Evolutionary conservation across 2,113 vertebrate genomes (phyloP).

Genomic region (Gallinago paraguaiae): DNA sequence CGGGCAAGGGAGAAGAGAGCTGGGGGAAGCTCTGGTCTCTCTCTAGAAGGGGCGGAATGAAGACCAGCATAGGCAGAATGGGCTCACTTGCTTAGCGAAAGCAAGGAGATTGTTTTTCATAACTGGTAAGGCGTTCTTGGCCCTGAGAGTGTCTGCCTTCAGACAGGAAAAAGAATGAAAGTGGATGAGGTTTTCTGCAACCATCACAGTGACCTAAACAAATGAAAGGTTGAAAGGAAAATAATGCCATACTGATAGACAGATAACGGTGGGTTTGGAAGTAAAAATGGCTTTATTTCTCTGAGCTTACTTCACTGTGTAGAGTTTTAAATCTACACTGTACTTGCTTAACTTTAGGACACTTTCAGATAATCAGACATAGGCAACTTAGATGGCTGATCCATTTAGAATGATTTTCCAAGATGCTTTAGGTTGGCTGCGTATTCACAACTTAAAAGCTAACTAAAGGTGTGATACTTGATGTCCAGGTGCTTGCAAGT

Average conservation of each 20-base stretch:
- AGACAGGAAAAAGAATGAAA: background rate
- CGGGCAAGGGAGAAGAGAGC: background rate
- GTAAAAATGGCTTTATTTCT: background rate
- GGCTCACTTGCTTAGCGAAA: background rate
- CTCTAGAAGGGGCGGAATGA: background rate
- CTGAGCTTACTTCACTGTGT: background rate
- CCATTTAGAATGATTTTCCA: background rate
- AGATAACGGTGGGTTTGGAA: background rate
- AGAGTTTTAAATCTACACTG: background rate
- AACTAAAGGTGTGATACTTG: background rate
- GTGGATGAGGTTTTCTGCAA: background rate
- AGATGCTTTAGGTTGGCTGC: background rate
- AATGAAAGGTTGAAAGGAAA: background rate
- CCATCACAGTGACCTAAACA: background rate
- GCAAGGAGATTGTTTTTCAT: background rate
- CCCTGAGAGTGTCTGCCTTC: background rate
- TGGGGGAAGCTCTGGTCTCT: background rate
- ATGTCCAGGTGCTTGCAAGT: conserved; percentile 73
- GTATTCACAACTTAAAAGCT: background rate
- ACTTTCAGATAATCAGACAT: background rate
- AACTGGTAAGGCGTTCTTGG: background rate
- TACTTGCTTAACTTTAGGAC: background rate
- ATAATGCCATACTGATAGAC: background rate
- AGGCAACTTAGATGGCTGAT: background rate
- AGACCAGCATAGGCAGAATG: background rate